Evolutionary conservation across 2,113 vertebrate genomes (phyloP).

Genomic region (Paedocypris sp.): DNA sequence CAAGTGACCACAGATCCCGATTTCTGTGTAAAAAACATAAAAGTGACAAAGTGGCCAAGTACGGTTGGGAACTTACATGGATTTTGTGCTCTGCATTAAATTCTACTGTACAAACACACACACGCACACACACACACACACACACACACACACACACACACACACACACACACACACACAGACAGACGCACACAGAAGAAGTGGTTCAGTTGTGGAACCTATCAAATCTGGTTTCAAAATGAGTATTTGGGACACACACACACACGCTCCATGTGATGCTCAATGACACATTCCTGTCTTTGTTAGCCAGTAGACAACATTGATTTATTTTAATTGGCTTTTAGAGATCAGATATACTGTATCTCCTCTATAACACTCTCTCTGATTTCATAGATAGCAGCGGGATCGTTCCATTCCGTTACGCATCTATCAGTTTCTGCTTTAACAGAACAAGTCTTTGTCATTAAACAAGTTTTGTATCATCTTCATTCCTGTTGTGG

Average conservation of each 20-base stretch:
- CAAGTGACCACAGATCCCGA: too few relatives aligned
- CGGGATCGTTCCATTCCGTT: slow-evolving; percentile 26
- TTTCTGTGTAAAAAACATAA: too few relatives aligned
- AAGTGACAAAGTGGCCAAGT: too few relatives aligned
- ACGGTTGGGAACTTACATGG: too few relatives aligned
- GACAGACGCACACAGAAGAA: too few relatives aligned
- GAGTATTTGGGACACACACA: slow-evolving; percentile 24
- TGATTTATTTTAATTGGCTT: slow-evolving; percentile 68
- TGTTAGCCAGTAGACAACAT: slow-evolving; percentile 57
- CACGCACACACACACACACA: too few relatives aligned
- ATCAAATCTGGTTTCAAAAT: too few relatives aligned
- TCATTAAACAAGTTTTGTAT: slow-evolving; percentile 15
- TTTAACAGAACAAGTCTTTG: slow-evolving; percentile 13
- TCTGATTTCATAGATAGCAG: slow-evolving; percentile 33
- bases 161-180: too few relatives aligned
- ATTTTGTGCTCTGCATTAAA: too few relatives aligned
- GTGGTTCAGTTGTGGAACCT: too few relatives aligned
- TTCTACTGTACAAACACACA: too few relatives aligned
- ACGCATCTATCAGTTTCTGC: slow-evolving; percentile 8
- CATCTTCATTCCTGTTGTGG: slow-evolving; percentile 17
- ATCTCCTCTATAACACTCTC: slow-evolving; percentile 51
- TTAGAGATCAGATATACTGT: slow-evolving; percentile 65
- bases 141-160: too few relatives aligned
- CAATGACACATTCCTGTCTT: slow-evolving; percentile 51
- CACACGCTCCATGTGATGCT: slow-evolving; percentile 34